Percentiles rank a stretch among this genome's conserved stretches.
Evolutionary conservation across 2,888 invertebrate genomes (phyloP).

Genomic region (Drosophila atripex): DNA sequence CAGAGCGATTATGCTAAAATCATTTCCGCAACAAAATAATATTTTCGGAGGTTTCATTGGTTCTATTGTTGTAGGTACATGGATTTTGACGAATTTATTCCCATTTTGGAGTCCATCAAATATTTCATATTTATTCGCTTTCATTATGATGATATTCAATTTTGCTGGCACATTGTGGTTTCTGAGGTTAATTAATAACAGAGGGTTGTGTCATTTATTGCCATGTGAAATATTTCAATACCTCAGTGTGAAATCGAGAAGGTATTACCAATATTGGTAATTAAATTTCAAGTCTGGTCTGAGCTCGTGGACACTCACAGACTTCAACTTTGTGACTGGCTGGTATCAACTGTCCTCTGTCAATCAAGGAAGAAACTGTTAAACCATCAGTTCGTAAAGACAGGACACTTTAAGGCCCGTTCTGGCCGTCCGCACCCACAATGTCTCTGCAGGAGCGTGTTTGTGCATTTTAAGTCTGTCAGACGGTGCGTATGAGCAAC

Average conservation of each 20-base stretch:
- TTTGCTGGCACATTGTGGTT: slow-evolving; percentile 18
- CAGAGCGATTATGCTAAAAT: slow-evolving; percentile 62
- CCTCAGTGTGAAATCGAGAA: neutral
- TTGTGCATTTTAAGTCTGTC: slow-evolving; percentile 43
- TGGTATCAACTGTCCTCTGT: slow-evolving; percentile 25
- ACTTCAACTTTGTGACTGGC: slow-evolving; percentile 10
- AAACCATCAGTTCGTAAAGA: slow-evolving; percentile 48
- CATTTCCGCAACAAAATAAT: slow-evolving; percentile 64
- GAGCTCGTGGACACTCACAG: neutral
- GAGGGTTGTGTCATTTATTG: neutral
- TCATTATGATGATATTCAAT: slow-evolving; percentile 45
- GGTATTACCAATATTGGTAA: neutral
- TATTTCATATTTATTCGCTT: slow-evolving; percentile 51
- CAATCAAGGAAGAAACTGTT: slow-evolving; percentile 33
- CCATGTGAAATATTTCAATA: neutral
- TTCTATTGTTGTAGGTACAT: slow-evolving; percentile 15
- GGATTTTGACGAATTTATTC: slow-evolving; percentile 20
- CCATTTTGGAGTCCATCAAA: slow-evolving; percentile 31
- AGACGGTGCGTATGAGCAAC: slow-evolving; percentile 54
- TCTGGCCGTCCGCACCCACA: slow-evolving; percentile 45
- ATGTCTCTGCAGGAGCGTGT: slow-evolving; percentile 21
- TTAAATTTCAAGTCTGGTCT: neutral
- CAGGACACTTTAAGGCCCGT: slow-evolving; percentile 40
- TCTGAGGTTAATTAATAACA: slow-evolving; percentile 56
- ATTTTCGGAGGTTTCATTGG: slow-evolving; percentile 35